These are phyloP conservation scores for Myotis yumanensis DNA, from an alignment of 2,113 vertebrate species.

Conservation along the genomic window DNA sequence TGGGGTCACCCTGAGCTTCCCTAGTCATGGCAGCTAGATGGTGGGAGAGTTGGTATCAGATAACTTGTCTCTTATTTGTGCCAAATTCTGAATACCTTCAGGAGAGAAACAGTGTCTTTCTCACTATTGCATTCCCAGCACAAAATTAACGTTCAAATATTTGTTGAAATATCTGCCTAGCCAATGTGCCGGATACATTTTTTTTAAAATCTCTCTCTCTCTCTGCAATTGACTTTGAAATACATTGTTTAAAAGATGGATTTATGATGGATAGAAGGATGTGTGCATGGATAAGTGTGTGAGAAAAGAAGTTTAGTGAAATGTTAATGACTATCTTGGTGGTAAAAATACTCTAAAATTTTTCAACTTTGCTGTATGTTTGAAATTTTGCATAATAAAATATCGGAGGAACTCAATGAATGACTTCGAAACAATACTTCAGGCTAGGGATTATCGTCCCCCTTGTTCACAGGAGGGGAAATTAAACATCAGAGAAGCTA, in stretches of 20 bases:
- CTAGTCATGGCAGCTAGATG: neutral
- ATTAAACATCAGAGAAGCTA: neutral
- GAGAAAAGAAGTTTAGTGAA: neutral
- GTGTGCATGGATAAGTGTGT: neutral
- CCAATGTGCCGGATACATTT: neutral
- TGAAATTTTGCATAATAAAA: constrained; percentile 27
- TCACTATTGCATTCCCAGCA: neutral
- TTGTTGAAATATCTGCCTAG: neutral
- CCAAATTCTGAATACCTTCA: neutral
- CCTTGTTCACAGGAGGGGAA: neutral
- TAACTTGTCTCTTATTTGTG: neutral
- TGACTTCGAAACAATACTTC: neutral
- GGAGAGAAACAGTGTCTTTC: neutral
- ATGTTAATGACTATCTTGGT: neutral
- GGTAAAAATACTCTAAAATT: neutral
- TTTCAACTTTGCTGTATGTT: neutral
- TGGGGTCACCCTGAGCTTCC: neutral
- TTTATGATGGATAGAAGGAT: neutral
- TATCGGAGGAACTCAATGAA: neutral
- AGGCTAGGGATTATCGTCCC: neutral
- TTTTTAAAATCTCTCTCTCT: neutral
- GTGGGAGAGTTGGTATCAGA: neutral
- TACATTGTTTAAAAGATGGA: neutral
- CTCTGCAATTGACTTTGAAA: neutral
- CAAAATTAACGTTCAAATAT: neutral